Percentiles rank a stretch among this genome's conserved stretches.
phyloP scores from a whole-genome alignment of 2,113 vertebrate species.

The Piliocolobus tephrosceles region DNA sequence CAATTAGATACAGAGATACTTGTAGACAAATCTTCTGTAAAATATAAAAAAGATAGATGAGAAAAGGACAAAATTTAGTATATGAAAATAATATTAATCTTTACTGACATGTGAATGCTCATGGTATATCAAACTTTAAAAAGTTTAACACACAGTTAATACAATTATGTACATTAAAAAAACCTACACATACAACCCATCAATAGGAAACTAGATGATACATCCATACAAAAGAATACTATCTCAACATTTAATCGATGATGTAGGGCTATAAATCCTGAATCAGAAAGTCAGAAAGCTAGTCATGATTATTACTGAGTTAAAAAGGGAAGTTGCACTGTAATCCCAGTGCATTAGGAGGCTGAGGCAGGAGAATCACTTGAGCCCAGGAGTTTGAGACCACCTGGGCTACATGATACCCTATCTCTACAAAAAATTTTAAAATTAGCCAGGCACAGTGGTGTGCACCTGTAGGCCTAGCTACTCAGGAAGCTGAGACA shows the following conservation, averaged over 20 bases:
- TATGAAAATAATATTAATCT: constrained; percentile 23
- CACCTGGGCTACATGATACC: too few relatives aligned
- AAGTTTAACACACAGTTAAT: background rate
- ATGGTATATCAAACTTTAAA: constrained; percentile 10
- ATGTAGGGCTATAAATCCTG: background rate
- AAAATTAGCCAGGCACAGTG: too few relatives aligned
- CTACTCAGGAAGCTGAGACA: too few relatives aligned
- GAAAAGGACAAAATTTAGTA: constrained; percentile 62
- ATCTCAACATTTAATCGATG: background rate
- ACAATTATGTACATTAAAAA: background rate
- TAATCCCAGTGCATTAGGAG: too few relatives aligned
- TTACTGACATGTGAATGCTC: background rate
- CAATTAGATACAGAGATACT: constrained; percentile 98
- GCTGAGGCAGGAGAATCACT: too few relatives aligned
- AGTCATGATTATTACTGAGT: background rate
- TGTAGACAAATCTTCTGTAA: constrained; percentile 95
- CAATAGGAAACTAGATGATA: background rate
- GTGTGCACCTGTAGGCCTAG: too few relatives aligned
- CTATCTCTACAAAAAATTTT: too few relatives aligned
- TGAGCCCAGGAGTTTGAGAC: too few relatives aligned
- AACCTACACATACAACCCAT: background rate
- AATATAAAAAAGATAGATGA: constrained; percentile 65
- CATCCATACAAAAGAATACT: background rate
- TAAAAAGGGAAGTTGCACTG: background rate
- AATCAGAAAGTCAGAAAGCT: constrained; percentile 44